Base-by-base conservation (phyloP, 2,797 vertebrate genomes). In the Clamator glandarius region DNA sequence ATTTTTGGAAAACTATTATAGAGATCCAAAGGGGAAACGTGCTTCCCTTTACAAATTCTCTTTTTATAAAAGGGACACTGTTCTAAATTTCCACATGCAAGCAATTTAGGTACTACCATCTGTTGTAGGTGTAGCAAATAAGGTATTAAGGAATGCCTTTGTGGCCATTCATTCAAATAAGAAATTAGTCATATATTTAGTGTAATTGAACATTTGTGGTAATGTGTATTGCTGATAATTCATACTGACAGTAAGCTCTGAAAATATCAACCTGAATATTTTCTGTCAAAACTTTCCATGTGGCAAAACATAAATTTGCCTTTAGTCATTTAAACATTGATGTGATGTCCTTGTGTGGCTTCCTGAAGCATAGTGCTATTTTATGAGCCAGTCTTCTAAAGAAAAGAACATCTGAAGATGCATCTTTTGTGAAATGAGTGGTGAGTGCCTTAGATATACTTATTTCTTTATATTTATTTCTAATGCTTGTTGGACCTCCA, bases 41-140 rank as follows among this genome's bases (percentile, higher is more conserved):
- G 18, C n/a, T 76, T 80, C 46, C 51, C 35, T 82, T 86, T 80
- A 57, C 18, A 55, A 54, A 58, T 59, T 8, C 9, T 84, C 24
- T 64, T 94, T 57, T 72, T 66, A 36, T n/a, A 58, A 77, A 83
- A 80, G 4, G 44, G 66, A 50, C 20, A 29, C 19, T 59, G 70
- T 42, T 15, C 36, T 19, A 23, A 70, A 44, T 61, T 89, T 72
- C 46, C 10, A 54, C 64, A 61, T 15, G 10, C 64, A 80, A 92
- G 62, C n/a, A 83, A 57, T 35, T 93, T 76, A 31, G 29, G 74
- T 87, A 39, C 79, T 64, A 64, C 89, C 63, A 95, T 94, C 91
- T 95, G 61, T 59, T 90, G 41, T 51, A 70, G 89, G 88, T 80
- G n/a, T 94, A 95, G 80, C 88, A 97, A 96, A 95, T 86, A 74